Evolutionary conservation across 2,113 vertebrate genomes (phyloP).

Genomic region (Galbula dea): DNA sequence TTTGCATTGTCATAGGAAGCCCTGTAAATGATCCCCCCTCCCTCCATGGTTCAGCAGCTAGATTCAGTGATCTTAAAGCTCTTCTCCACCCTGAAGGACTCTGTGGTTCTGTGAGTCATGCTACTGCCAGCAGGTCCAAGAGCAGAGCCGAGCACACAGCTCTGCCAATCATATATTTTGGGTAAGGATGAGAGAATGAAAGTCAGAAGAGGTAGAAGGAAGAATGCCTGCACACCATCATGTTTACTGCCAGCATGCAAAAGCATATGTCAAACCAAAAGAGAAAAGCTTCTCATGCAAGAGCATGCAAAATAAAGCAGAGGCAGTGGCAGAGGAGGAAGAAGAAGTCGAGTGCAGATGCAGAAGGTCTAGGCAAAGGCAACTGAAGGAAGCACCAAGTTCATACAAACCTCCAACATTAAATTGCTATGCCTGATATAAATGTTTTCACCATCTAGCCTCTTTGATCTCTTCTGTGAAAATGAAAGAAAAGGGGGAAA

Average conservation of each 20-base stretch:
- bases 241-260: constrained; percentile 69
- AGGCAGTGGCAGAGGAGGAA: constrained; percentile 62
- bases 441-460: constrained; percentile 99
- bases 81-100: background rate
- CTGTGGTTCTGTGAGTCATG: background rate
- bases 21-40: background rate
- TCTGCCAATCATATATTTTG: constrained; percentile 79
- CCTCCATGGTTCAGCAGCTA: background rate
- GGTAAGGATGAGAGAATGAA: constrained; percentile 62
- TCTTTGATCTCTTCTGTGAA: constrained; percentile 98
- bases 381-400: constrained; percentile 78
- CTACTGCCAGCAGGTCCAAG: background rate
- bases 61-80: background rate
- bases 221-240: constrained; percentile 40
- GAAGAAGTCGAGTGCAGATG: constrained; percentile 57
- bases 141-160: background rate
- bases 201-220: constrained; percentile 68
- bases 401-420: constrained; percentile 99
- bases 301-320: constrained; percentile 71
- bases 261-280: constrained; percentile 43
- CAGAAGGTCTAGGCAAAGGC: constrained; percentile 70
- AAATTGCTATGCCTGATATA: constrained; percentile 99
- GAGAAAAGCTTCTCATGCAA: constrained; percentile 62
- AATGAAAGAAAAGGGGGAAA: constrained; percentile 76
- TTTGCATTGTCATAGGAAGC: background rate